These are phyloP conservation scores for Euwallacea similis DNA, from an alignment of 1,140 invertebrate species.

Conservation along the genomic window DNA sequence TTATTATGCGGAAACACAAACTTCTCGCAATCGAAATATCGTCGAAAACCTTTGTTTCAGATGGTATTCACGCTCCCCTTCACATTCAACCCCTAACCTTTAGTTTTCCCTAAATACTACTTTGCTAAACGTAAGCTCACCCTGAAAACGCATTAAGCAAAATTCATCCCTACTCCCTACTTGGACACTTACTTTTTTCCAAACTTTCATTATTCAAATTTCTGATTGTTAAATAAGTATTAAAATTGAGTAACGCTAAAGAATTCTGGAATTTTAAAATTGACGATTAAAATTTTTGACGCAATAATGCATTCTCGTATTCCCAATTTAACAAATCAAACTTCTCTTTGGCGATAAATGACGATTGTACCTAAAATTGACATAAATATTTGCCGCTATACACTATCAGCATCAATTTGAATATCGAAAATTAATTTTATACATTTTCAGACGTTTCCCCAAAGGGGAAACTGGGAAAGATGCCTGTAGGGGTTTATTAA, in stretches of 20 bases:
- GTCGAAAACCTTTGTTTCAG: neutral
- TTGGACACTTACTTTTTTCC: too few species aligned
- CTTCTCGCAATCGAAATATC: constrained; percentile 4
- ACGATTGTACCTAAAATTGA: neutral
- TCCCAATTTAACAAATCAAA: neutral
- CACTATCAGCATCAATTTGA: neutral
- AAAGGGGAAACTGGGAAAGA: neutral
- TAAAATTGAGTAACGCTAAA: too few species aligned
- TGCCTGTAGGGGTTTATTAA: neutral
- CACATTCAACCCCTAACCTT: neutral
- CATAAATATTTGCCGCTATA: neutral
- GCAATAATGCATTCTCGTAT: too few species aligned
- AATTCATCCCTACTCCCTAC: too few species aligned
- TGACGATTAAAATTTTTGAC: too few species aligned
- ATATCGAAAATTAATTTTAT: constrained; percentile 1
- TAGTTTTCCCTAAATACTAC: neutral
- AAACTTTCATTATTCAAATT: too few species aligned
- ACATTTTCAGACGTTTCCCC: neutral
- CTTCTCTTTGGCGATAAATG: neutral
- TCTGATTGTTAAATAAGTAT: too few species aligned
- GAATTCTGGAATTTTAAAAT: too few species aligned
- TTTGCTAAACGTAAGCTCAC: too few species aligned
- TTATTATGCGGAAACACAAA: constrained; percentile 3
- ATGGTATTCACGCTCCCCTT: constrained; percentile 3
- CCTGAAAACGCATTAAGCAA: too few species aligned